Evolutionary conservation across 2,113 vertebrate genomes (phyloP).

Genomic region (Hemiprocne comata): DNA sequence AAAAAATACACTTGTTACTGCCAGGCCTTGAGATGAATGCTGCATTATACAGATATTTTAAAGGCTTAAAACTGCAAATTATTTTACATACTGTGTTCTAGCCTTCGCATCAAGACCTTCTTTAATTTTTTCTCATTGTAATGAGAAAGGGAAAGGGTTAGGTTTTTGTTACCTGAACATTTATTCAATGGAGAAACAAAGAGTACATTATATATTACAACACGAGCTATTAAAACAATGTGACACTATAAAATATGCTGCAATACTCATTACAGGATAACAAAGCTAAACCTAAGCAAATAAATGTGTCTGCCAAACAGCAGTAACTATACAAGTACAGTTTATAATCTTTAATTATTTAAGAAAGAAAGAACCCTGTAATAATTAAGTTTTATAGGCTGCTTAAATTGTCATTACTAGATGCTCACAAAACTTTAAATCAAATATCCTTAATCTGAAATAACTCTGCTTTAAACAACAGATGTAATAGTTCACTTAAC

Average conservation of each 20-base stretch:
- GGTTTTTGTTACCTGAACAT: conserved; percentile 43
- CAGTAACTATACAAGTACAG: conserved; percentile 16
- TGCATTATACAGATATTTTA: conserved; percentile 42
- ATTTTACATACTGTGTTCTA: conserved; percentile 27
- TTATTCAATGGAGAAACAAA: conserved; percentile 52
- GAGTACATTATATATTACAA: conserved; percentile 45
- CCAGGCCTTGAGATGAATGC: conserved; percentile 40
- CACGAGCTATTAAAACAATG: conserved; percentile 54
- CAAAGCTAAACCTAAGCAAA: conserved; percentile 46
- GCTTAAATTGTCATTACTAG: conserved; percentile 4
- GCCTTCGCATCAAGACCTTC: conserved; percentile 36
- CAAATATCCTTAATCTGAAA: background rate
- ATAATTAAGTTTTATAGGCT: conserved; percentile 45
- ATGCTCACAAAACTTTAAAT: background rate
- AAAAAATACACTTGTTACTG: conserved; percentile 61
- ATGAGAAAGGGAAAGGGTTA: conserved; percentile 6
- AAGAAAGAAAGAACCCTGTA: conserved; percentile 45
- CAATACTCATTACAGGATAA: conserved; percentile 46
- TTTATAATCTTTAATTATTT: conserved; percentile 61
- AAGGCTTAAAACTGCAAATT: conserved; percentile 24
- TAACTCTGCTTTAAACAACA: background rate
- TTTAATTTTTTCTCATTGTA: conserved; percentile 18
- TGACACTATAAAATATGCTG: conserved; percentile 34
- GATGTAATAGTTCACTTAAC: background rate
- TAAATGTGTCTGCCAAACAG: conserved; percentile 46